Base-by-base conservation (phyloP, 2,113 vertebrate genomes). In the Sprattus sprattus region DNA sequence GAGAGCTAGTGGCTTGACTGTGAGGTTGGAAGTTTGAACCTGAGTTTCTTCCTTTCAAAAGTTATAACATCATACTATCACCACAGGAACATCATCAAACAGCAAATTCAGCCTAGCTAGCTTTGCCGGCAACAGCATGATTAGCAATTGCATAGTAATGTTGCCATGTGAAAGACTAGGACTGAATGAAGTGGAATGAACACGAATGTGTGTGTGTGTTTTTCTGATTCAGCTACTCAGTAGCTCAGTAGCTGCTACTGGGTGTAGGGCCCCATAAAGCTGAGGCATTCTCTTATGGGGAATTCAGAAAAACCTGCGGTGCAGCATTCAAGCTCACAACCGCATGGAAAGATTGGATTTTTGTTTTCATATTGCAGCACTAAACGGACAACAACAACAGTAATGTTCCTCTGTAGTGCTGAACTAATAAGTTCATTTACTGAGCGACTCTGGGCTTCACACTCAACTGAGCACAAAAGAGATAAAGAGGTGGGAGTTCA, bases 181-280 rank as follows among this genome's bases (percentile, higher is more conserved):
- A 57, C 10, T 2, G 46, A 39, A 11, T 47, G 57, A 44, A 64
- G 83, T 67, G 60, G 22, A 25, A 22, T 47, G n/a, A 67, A 25
- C 44, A 4, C 8, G 1, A 22, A 45, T 0, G 22, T 28, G 3
- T 44, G 32, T 85, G 20, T 82, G 25, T 71, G 81, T 86, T 54
- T 86, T 54, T 75, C 45, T 75, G 85, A 52, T 28, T 82, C 16
- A 39, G 39, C 39, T 39, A n/a, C n/a, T n/a, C n/a, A n/a, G n/a
- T n/a, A n/a, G n/a, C n/a, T n/a, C n/a, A n/a, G n/a, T n/a, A 39
- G 39, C 39, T 39, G 39, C 39, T 39, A 39, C 39, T 39, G 39
- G 39, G 39, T 39, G 39, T 39, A 39, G 39, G 39, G 39, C 39
- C 2, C 39, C 39, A 39, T 39, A 39, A 39, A 39, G 39, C 39